Conservation (phyloP, 1,140 invertebrate species). For the Caenorhabditis inopinata region DNA sequence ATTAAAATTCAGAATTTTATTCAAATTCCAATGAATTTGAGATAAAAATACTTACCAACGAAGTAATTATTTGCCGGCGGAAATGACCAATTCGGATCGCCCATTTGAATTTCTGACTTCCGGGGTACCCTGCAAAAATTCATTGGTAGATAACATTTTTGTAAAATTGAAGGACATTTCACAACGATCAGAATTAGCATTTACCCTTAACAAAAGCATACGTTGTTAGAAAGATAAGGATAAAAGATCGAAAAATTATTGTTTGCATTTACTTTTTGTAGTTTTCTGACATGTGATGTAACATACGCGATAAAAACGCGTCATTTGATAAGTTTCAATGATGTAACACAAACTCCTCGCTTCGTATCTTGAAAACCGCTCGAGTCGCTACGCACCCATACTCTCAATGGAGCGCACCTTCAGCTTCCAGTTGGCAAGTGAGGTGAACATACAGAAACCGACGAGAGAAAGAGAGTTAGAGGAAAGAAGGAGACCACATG, state of each 20-base stretch:
- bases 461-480: not conserved
- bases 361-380: not conserved
- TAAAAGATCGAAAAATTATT: not conserved
- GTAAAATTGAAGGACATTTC: not conserved
- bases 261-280: not conserved
- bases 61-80: not conserved
- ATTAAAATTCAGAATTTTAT: no score
- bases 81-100: constrained; percentile 2
- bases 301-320: not conserved
- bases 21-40: not conserved
- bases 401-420: not conserved
- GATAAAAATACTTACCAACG: not conserved
- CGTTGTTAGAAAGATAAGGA: not conserved
- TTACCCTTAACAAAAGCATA: not conserved
- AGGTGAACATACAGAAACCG: not conserved
- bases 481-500: not conserved
- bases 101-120: not conserved
- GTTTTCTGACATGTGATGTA: not conserved
- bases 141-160: no score
- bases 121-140: not conserved
- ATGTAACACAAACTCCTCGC: not conserved
- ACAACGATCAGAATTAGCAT: not conserved
- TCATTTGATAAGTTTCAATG: not conserved
- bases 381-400: not conserved
- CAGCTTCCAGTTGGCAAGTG: not conserved